phyloP scores from a whole-genome alignment of 2,113 vertebrate species.

The Amblyornis subalaris region DNA sequence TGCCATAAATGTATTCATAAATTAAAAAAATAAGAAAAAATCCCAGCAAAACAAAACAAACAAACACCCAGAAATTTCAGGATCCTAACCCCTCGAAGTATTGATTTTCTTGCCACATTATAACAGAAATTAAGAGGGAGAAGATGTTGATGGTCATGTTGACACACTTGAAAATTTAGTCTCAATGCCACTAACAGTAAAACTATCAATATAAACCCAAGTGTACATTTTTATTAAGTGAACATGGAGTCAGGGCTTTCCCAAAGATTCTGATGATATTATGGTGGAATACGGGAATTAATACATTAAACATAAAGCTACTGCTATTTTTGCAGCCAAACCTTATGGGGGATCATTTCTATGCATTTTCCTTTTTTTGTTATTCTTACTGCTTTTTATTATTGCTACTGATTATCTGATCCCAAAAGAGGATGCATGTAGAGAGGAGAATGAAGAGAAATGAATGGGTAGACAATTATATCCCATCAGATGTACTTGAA shows the following conservation, averaged over 20 bases:
- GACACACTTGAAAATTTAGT: not conserved
- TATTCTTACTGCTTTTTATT: not conserved
- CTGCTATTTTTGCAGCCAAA: not conserved
- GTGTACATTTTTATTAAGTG: not conserved
- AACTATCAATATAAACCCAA: not conserved
- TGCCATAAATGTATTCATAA: not conserved
- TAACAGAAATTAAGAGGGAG: not conserved
- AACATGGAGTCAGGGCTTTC: not conserved
- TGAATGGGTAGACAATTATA: conserved; percentile 40
- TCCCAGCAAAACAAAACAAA: not conserved
- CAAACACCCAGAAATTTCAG: not conserved
- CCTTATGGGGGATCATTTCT: not conserved
- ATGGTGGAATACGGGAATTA: not conserved
- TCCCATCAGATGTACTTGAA: conserved; percentile 33
- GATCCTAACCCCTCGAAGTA: not conserved
- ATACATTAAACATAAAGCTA: not conserved
- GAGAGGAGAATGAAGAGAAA: conserved; percentile 24
- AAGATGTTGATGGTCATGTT: not conserved
- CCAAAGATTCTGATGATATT: not conserved
- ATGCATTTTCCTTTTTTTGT: not conserved
- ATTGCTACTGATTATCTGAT: conserved; percentile 16
- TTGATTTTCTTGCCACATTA: not conserved
- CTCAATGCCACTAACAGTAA: not conserved
- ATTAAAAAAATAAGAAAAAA: not conserved
- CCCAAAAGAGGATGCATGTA: not conserved